These are phyloP conservation scores for Neotoxoptera formosana DNA, from an alignment of 1,140 invertebrate genomes.

Conservation along the genomic window DNA sequence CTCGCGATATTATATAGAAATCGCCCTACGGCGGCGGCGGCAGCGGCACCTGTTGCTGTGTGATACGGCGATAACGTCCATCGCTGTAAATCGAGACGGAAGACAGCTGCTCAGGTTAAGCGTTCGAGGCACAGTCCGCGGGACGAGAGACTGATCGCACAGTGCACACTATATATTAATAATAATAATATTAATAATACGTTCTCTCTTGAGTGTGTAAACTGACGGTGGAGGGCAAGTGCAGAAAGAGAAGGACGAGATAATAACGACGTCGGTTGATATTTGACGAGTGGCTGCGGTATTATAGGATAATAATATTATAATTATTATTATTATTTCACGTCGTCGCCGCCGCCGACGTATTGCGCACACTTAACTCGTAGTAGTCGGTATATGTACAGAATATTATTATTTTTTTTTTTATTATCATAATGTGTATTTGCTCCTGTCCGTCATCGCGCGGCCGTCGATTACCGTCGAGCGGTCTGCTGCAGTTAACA, in stretches of 20 bases:
- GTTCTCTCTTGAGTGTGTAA: background rate
- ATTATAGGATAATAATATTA: background rate
- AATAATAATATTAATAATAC: no score
- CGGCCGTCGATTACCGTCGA: background rate
- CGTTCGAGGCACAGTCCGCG: background rate
- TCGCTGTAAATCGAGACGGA: background rate
- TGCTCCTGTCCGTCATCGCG: background rate
- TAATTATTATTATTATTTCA: constrained; percentile 10
- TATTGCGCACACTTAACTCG: background rate
- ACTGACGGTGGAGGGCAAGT: background rate
- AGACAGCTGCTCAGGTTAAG: background rate
- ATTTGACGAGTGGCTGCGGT: background rate
- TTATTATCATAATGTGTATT: no score
- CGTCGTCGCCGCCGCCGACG: background rate
- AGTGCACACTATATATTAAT: background rate
- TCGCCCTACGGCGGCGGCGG: background rate
- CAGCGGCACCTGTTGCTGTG: background rate
- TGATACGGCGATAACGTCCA: background rate
- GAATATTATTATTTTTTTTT: background rate
- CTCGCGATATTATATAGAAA: background rate
- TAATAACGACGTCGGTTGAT: background rate
- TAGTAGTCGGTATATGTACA: background rate
- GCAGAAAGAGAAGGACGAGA: background rate
- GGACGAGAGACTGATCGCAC: background rate
- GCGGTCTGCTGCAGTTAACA: background rate